Evolutionary conservation across 2,113 vertebrate species (phyloP).

Genomic region (Rhizomys pruinosus): DNA sequence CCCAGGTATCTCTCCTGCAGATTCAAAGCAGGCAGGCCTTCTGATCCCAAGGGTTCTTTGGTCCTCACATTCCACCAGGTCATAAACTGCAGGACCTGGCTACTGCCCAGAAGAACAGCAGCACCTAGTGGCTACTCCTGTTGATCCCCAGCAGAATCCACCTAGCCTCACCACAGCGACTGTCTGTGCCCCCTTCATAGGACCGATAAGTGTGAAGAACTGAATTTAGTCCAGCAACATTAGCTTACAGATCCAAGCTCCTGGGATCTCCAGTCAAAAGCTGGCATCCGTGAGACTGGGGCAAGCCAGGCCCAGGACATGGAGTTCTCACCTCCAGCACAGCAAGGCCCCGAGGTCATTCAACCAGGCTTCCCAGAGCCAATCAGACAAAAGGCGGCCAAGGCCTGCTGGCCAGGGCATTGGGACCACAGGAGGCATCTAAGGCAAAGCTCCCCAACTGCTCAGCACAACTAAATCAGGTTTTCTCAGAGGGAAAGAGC

Average conservation of each 20-base stretch:
- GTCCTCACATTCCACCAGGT: background rate
- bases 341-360: constrained; percentile 29
- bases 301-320: constrained; percentile 49
- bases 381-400: constrained; percentile 43
- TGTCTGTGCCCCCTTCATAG: background rate
- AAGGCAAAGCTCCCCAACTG: constrained; percentile 61
- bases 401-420: background rate
- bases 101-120: background rate
- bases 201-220: background rate
- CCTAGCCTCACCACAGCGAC: background rate
- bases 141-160: background rate
- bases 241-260: constrained; percentile 44
- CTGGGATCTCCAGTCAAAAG: constrained; percentile 72
- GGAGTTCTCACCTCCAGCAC: constrained; percentile 57
- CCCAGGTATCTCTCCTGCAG: background rate
- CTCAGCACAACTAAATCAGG: background rate
- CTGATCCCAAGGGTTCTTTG: fast-evolving
- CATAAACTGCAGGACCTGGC: background rate
- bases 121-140: background rate
- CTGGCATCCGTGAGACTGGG: constrained; percentile 3
- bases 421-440: constrained; percentile 16
- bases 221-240: constrained; percentile 27
- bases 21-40: background rate
- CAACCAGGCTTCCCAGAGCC: constrained; percentile 35
- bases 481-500: background rate